Evolutionary conservation across 2,797 vertebrate species (phyloP).

Genomic region (Oreochromis mossambicus): DNA sequence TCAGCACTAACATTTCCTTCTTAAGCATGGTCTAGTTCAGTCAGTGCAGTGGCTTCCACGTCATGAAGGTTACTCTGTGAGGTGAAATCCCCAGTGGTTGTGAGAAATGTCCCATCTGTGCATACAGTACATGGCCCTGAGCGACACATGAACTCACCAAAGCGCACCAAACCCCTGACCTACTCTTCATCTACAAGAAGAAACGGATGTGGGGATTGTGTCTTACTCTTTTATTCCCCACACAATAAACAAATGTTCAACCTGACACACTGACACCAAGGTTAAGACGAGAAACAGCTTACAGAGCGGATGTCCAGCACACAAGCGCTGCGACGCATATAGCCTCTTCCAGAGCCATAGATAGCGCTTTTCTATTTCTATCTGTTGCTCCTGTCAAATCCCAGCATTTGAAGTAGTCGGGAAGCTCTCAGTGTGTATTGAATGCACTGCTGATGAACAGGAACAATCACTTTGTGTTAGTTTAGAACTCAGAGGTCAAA

Average conservation of each 20-base stretch:
- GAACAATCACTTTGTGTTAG: not conserved
- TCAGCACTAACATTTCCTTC: not conserved
- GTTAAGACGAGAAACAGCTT: slow-evolving; percentile 8
- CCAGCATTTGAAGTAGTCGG: not conserved
- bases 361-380: slow-evolving; percentile 5
- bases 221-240: not conserved
- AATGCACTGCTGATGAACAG: not conserved
- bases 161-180: slow-evolving; percentile 38
- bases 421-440: not conserved
- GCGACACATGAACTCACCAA: slow-evolving; percentile 27
- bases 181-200: slow-evolving; percentile 43
- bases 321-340: not conserved
- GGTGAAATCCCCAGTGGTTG: not conserved
- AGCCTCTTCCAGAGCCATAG: not conserved
- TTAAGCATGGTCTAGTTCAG: accelerated
- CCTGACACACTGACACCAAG: not conserved
- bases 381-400: not conserved
- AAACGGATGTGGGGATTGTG: slow-evolving; percentile 54
- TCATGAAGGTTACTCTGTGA: not conserved
- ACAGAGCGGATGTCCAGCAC: slow-evolving; percentile 8
- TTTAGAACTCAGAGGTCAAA: not conserved
- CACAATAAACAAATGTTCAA: not conserved
- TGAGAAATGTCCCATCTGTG: not conserved
- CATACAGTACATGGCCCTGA: not conserved
- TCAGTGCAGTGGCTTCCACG: not conserved